Conservation (phyloP, 2,113 vertebrate genomes). For the Bubalus kerabau region DNA sequence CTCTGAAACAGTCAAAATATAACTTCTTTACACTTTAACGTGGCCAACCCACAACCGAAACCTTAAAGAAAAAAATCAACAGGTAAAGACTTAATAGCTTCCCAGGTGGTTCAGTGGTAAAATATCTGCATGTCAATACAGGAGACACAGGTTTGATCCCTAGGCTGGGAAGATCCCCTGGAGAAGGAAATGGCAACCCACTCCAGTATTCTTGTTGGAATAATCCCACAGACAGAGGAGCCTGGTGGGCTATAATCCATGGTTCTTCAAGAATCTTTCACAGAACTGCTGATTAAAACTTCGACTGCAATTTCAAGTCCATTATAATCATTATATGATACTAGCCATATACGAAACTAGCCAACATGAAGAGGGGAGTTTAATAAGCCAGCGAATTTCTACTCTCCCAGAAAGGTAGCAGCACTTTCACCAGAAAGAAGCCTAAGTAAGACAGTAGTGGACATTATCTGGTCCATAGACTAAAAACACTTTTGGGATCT, state of each 20-base stretch:
- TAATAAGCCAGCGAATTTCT: neutral
- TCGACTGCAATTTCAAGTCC: neutral
- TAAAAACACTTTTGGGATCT: neutral
- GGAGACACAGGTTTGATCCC: neutral
- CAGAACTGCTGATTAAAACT: conserved; percentile 7
- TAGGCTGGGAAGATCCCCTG: neutral
- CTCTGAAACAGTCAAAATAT: neutral
- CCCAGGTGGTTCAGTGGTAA: neutral
- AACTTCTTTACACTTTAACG: neutral
- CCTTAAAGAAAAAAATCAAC: neutral
- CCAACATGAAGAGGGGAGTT: neutral
- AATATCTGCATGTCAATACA: neutral
- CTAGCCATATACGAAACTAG: neutral
- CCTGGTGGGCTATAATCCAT: neutral
- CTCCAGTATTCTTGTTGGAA: neutral
- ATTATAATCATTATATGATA: neutral
- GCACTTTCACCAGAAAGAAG: neutral
- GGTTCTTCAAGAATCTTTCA: neutral
- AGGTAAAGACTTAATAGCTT: neutral
- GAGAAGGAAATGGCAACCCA: neutral
- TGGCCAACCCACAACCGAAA: neutral
- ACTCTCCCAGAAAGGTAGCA: neutral
- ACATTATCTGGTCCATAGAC: neutral
- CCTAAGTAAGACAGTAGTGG: neutral
- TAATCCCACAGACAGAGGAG: neutral